Evolutionary conservation across 2,888 invertebrate genomes (phyloP).

Genomic region (Ectemnius cavifrons): DNA sequence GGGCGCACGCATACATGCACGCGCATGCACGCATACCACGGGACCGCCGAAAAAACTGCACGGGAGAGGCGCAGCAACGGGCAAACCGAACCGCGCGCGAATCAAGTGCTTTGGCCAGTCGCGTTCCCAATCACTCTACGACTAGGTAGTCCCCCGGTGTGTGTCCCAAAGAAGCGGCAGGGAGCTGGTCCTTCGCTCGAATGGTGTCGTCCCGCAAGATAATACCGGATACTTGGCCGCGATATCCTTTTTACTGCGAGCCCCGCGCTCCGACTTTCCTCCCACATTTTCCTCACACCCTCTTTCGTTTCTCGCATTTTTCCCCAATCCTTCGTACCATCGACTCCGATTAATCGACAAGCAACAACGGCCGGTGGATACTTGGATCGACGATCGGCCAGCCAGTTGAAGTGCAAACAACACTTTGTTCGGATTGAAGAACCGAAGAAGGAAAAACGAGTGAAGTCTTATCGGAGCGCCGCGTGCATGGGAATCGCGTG

Average conservation of each 20-base stretch:
- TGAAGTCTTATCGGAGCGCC: background rate
- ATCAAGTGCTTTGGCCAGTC: slow-evolving; percentile 78
- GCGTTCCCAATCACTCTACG: slow-evolving; percentile 79
- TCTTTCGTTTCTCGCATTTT: slow-evolving; percentile 23
- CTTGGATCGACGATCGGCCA: background rate
- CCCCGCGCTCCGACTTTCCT: slow-evolving; percentile 25
- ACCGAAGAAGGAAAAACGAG: background rate
- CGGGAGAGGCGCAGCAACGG: slow-evolving; percentile 77
- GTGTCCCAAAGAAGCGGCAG: slow-evolving; percentile 69
- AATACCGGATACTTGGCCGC: slow-evolving; percentile 57
- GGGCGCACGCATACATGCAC: slow-evolving; percentile 62
- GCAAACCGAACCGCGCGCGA: slow-evolving; percentile 77
- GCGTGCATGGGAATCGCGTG: slow-evolving; percentile 21
- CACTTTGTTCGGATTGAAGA: background rate
- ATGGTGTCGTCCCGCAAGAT: slow-evolving; percentile 61
- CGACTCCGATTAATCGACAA: background rate
- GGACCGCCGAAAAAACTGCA: slow-evolving; percentile 76
- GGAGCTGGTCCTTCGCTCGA: slow-evolving; percentile 62
- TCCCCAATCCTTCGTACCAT: background rate
- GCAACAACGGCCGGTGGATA: background rate
- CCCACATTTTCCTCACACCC: slow-evolving; percentile 18
- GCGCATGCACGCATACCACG: slow-evolving; percentile 64
- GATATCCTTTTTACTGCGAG: slow-evolving; percentile 44
- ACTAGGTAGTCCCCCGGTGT: slow-evolving; percentile 78
- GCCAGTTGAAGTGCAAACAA: background rate